These are phyloP conservation scores for Tetramorium parvispinum DNA, from an alignment of 1,140 invertebrate genomes.

Conservation along the genomic window DNA sequence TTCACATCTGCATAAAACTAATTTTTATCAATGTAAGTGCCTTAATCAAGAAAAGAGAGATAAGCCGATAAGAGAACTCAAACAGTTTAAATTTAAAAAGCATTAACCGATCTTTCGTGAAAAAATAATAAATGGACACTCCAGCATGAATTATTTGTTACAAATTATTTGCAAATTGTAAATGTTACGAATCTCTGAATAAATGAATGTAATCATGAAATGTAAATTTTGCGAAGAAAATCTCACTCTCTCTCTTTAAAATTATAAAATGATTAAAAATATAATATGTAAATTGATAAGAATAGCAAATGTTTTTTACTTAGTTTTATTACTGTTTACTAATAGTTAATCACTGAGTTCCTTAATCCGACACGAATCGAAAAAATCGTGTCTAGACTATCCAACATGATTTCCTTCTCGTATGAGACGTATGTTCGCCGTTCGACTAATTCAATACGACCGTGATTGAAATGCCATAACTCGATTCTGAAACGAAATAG, in stretches of 20 bases:
- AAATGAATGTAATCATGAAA: background rate
- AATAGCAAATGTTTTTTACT: background rate
- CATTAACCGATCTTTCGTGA: background rate
- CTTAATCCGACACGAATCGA: background rate
- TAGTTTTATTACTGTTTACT: background rate
- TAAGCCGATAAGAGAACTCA: constrained; percentile 1
- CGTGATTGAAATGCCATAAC: constrained; percentile 44
- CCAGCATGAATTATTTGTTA: background rate
- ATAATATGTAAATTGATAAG: background rate
- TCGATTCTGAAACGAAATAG: constrained; percentile 70
- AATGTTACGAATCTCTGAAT: background rate
- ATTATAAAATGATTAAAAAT: background rate
- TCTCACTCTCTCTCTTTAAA: background rate
- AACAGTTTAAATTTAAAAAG: background rate
- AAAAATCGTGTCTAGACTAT: constrained; percentile 8
- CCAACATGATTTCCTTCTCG: constrained; percentile 30
- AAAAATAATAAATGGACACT: background rate
- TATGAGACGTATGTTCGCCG: background rate
- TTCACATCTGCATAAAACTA: constrained; percentile 12
- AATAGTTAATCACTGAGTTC: background rate
- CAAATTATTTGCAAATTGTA: background rate
- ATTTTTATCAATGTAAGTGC: background rate
- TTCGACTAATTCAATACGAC: constrained; percentile 68
- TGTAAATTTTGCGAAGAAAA: background rate
- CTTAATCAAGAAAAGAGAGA: background rate